Evolutionary conservation across 2,113 vertebrate species (phyloP).

Genomic region (Platichthys stellatus): DNA sequence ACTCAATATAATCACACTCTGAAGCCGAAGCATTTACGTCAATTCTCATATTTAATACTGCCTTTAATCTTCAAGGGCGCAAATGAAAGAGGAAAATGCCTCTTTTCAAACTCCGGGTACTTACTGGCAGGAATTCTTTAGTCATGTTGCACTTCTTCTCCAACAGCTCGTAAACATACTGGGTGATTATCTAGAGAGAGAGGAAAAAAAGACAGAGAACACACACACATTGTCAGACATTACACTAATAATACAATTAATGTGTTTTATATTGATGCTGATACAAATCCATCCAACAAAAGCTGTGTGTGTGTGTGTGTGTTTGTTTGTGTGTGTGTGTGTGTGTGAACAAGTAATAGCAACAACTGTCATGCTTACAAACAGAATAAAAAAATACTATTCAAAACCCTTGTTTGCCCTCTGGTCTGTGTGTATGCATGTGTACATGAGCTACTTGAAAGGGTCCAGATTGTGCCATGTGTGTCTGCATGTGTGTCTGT

Average conservation of each 20-base stretch:
- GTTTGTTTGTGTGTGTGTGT: neutral
- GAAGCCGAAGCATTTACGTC: conserved; percentile 66
- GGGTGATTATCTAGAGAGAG: conserved; percentile 92
- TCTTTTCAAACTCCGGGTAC: conserved; percentile 74
- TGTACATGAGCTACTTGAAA: conserved; percentile 63
- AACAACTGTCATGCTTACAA: conserved; percentile 53
- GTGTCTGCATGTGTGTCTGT: conserved; percentile 9
- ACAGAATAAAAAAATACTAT: conserved; percentile 62
- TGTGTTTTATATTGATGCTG: conserved; percentile 40
- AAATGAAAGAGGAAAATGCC: conserved; percentile 67
- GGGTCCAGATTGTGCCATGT: conserved; percentile 52
- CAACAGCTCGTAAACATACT: conserved; percentile 93
- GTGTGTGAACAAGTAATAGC: conserved; percentile 55
- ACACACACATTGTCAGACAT: conserved; percentile 51
- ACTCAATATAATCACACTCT: conserved; percentile 67
- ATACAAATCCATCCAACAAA: conserved; percentile 59
- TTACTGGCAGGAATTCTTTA: conserved; percentile 94
- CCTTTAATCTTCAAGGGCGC: conserved; percentile 79
- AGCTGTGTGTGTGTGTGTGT: conserved; percentile 35
- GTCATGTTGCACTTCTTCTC: conserved; percentile 95
- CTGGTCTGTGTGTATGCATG: conserved; percentile 51
- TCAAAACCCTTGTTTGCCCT: conserved; percentile 61
- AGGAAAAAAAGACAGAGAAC: conserved; percentile 56
- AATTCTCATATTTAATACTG: conserved; percentile 75
- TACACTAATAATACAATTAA: conserved; percentile 41